Evolutionary conservation across 2,888 invertebrate genomes (phyloP), one percentile per base, ranked within the genome.

Genomic region (Aporophyla nigra): DNA sequence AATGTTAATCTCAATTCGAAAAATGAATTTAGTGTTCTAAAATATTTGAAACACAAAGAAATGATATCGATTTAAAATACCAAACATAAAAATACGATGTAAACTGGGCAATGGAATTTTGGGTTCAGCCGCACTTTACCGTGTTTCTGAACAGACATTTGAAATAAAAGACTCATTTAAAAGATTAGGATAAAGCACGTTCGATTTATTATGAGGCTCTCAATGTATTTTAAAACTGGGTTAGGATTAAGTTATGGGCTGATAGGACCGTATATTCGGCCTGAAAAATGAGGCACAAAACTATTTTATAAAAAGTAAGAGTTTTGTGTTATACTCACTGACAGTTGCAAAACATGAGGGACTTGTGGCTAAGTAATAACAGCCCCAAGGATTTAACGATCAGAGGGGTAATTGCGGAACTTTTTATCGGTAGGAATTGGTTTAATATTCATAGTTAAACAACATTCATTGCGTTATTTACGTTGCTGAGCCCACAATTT

Each of bases 121-220:
- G 84, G 88, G 86, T 78, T 65, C 77, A 85, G 78, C 71, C 80
- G 33, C 74, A 78, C 77, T 78, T 78, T 78, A 84, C 78, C 74
- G 67, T 80, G 83, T 85, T 88, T 86, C 72, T 67, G 71, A 85
- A 78, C 82, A 76, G 71, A 81, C 78, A 82, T 91, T 90, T 87
- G 79, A 90, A 91, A 91, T 91, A 90, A 91, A 90, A 90, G 79
- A 85, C 89, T 88, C 91, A 86, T 92, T 92, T 91, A 88, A 87
- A 87, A 89, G 88, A 90, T 92, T 89, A 91, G 86, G 90, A 91
- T 91, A 89, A 91, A 87, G 75, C 77, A 80, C 78, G 76, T 78
- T 87, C 85, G 88, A 92, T 93, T 92, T 93, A 92, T 92, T 89
- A 86, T 81, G 74, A 85, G 88, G 81, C 87, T 88, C 85, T 78